Base-by-base conservation (phyloP, 2,113 vertebrate genomes). In the Alces alces region DNA sequence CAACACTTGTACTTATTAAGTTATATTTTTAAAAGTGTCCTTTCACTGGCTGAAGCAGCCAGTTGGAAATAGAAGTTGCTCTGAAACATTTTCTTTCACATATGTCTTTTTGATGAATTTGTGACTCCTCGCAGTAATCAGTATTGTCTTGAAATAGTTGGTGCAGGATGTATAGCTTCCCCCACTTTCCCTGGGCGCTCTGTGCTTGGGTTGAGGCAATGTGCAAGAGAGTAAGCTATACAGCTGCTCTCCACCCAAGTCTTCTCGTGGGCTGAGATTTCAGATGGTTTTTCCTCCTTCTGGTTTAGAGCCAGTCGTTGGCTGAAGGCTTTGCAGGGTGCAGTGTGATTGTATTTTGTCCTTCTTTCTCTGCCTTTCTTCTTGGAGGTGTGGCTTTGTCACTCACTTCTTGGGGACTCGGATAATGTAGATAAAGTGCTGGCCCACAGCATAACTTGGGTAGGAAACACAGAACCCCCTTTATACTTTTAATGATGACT, bases 31-130 rank as follows among this genome's bases (percentile, higher is more conserved):
- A 6, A 11, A 83, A 84, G 33, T 21, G 39, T 85, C 43, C 79
- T 86, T 92, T 93, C 8, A 30, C 50, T 76, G 79, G 14, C 79
- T 88, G 82, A 89, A 94, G 43, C 2, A 54, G 15, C 73, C 27
- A 7, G 64, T 80, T 97, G 91, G 73, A 96, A 96, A 93, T 23
- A 60, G 86, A 93, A 86, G 52, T 43, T 61, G 54, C 82, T 84
- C 66, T 91, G 58, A 45, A 79, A 23, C 61, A 60, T 84, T 87
- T 86, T 66, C 45, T 39, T 55, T 39, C 43, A 58, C 76, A 27
- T 28, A 30, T n/a, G 60, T 85, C 47, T 88, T 91, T 91, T 9
- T 78, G 58, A 64, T 88, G 54, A 28, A 43, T 84, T 25, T 70
- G 39, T 61, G 16, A 78, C 57, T 92, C 33, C 50, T 33, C 33